A percentile compares a stretch with the other conserved stretches of the same genome.
phyloP scores from a whole-genome alignment of 53 echinoderm and acorn worm genomes.

The Holothuria leucospilota region DNA sequence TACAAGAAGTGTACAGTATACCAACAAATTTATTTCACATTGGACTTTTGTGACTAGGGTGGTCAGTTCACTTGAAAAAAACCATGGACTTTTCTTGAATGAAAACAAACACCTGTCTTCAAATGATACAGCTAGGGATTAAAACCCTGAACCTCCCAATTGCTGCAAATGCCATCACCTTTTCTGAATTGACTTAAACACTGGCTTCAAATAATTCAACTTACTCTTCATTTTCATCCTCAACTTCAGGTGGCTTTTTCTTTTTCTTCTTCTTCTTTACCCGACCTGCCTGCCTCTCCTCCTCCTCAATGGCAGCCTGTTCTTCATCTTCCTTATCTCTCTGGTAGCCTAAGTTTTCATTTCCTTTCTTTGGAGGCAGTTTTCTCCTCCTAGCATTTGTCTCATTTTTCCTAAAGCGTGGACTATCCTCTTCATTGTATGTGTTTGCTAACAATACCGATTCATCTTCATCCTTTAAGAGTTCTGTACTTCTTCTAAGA shows the following conservation, averaged over 20 bases:
- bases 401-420: conserved; percentile 88
- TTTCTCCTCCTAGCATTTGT: conserved; percentile 89
- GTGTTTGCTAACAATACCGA: conserved; percentile 80
- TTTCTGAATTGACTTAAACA: not conserved
- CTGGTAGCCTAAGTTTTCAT: conserved; percentile 70
- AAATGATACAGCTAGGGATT: no score
- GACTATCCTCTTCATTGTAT: conserved; percentile 84
- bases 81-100: no score
- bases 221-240: conserved; percentile 44
- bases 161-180: no score
- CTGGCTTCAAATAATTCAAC: not conserved
- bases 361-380: conserved; percentile 85
- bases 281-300: conserved; percentile 42
- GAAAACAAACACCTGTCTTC: no score
- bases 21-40: no score
- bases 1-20: no score
- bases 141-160: no score
- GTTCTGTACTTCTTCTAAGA: conserved; percentile 73
- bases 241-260: conserved; percentile 41
- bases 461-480: conserved; percentile 72
- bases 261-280: conserved; percentile 62
- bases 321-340: conserved; percentile 70
- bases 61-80: no score
- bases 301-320: conserved; percentile 1
- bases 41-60: no score